Evolutionary conservation across 1,140 invertebrate genomes (phyloP).

Genomic region (Homalodisca vitripennis): DNA sequence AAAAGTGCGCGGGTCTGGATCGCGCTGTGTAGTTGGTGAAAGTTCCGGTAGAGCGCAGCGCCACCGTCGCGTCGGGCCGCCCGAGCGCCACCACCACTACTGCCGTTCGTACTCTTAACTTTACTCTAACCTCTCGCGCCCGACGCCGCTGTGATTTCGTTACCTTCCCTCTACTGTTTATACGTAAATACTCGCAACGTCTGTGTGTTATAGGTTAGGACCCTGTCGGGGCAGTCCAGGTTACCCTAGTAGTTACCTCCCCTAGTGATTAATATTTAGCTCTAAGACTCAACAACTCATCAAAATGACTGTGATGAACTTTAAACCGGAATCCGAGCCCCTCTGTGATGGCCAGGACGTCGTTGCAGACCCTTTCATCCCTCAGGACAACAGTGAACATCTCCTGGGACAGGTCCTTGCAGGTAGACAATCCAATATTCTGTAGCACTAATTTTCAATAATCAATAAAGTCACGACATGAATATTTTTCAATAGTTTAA

Average conservation of each 20-base stretch:
- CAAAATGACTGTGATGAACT: constrained; percentile 37
- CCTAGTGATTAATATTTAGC: too few species aligned
- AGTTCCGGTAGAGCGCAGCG: neutral
- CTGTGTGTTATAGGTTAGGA: neutral
- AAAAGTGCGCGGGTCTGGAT: neutral
- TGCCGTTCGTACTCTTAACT: too few species aligned
- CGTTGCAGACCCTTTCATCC: constrained; percentile 22
- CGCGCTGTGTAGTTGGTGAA: too few species aligned
- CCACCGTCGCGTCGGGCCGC: neutral
- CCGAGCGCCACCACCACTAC: constrained; percentile 5
- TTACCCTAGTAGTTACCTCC: neutral
- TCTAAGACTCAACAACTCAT: constrained; percentile 11
- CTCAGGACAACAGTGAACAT: constrained; percentile 50
- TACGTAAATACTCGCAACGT: too few species aligned
- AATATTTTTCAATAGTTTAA: too few species aligned
- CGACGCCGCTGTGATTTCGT: too few species aligned
- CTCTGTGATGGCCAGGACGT: constrained; percentile 14
- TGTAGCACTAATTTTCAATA: too few species aligned
- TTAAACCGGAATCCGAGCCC: constrained; percentile 29
- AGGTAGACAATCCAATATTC: too few species aligned
- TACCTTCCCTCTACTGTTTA: too few species aligned
- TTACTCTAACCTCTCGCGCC: too few species aligned
- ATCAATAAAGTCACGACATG: too few species aligned
- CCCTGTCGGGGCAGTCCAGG: neutral
- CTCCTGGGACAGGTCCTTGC: constrained; percentile 51